Base-by-base conservation (phyloP, 2,888 invertebrate species). In the Torymus texanus region DNA sequence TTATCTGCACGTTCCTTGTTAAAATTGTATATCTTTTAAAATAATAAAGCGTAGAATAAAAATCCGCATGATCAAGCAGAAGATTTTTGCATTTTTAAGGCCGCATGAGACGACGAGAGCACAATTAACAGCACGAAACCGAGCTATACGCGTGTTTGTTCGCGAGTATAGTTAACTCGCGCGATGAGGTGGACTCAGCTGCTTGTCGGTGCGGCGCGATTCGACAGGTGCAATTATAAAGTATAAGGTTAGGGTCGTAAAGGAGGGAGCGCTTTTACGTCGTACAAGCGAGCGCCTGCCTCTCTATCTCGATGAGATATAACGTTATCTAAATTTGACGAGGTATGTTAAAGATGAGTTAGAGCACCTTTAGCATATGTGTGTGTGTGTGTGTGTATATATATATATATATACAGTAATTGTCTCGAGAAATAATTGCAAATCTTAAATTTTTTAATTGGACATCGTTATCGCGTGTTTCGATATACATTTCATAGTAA, bases 151-250 rank as follows among this genome's bases (percentile, higher is more conserved):
- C 10, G 41, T 41, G 41, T 41, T 41, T 41, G 41, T 8, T 41
- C 8, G 8, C 41, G 41, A 41, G 41, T 21, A 21, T 41, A 41
- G 41, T 41, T 41, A 8, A 18, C 56, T 56, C 55, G 61, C 56
- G 21, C 65, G 62, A 51, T 21, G 55, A 67, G 41, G 68, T 78
- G 59, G 68, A 63, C 18, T 77, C 77, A 80, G 70, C 80, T 74
- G 80, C 56, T 53, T 53, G 13, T 24, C 4, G n/a, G 18, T 61
- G 55, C 29, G 53, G 16, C 72, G 24, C 63, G 55, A 77, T 80
- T 80, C 77, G 77, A 77, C 80, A 80, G 80, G 77, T 77, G 80
- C 77, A 80, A 80, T 80, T 80, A 80, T 66, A 65, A 65, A 56
- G 62, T 11, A 53, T 66, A 65, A 62, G 68, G 29, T 29, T 51